phyloP scores from a whole-genome alignment of 2,888 invertebrate species.

The Teleiodes luculella region DNA sequence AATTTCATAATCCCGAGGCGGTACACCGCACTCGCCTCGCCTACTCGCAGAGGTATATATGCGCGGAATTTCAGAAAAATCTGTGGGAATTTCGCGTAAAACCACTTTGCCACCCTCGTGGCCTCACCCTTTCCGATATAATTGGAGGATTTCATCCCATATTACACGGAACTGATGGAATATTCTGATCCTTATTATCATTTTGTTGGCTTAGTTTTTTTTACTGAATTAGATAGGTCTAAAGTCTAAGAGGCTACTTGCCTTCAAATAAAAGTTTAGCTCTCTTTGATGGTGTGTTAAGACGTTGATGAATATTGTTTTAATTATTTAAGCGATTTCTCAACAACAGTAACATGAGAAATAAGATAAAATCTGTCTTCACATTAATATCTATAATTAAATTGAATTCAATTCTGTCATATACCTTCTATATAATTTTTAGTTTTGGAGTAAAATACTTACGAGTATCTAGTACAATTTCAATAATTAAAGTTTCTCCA shows the following conservation, averaged over 20 bases:
- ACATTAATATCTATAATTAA: too few relatives aligned
- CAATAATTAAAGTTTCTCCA: too few relatives aligned
- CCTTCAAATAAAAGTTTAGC: too few relatives aligned
- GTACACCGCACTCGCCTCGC: neutral
- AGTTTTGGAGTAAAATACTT: too few relatives aligned
- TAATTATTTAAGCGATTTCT: too few relatives aligned
- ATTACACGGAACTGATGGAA: constrained; percentile 2
- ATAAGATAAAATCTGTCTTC: too few relatives aligned
- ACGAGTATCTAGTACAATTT: too few relatives aligned
- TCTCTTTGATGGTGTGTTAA: too few relatives aligned
- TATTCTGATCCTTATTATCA: constrained; percentile 2
- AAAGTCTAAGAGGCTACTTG: neutral
- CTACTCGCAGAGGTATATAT: neutral
- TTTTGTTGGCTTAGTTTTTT: neutral
- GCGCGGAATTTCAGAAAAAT: neutral
- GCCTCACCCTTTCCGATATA: neutral
- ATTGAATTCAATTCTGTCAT: too few relatives aligned
- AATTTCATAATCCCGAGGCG: constrained; percentile 5
- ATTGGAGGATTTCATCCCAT: constrained; percentile 7
- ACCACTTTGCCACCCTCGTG: neutral
- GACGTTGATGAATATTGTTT: too few relatives aligned
- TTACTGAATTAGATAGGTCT: neutral
- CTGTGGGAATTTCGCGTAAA: neutral
- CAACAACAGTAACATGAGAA: too few relatives aligned
- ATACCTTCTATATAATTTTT: too few relatives aligned